These are phyloP conservation scores for Eupithecia exiguata DNA, from an alignment of 2,888 invertebrate genomes.

Conservation along the genomic window DNA sequence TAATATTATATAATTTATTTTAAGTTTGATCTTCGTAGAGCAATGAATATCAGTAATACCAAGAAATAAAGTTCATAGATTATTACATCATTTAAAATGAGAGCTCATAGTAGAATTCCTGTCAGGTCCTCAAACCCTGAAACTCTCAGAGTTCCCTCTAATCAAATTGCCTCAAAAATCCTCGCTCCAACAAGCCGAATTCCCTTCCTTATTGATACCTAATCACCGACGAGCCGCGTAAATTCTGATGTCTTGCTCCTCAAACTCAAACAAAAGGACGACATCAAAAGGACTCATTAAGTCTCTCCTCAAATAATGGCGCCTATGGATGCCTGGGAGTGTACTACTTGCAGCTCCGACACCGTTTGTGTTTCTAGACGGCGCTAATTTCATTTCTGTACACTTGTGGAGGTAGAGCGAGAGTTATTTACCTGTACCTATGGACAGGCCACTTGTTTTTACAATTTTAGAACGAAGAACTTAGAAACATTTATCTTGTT, in stretches of 20 bases:
- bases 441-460: neutral
- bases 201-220: slow-evolving; percentile 58
- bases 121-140: slow-evolving; percentile 5
- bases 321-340: slow-evolving; percentile 22
- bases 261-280: slow-evolving; percentile 71
- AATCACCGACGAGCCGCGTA: slow-evolving; percentile 59
- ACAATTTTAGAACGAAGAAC: neutral
- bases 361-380: slow-evolving; percentile 16
- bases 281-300: slow-evolving; percentile 72
- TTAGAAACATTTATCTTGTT: neutral
- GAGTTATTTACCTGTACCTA: neutral
- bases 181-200: slow-evolving; percentile 35
- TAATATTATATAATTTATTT: neutral
- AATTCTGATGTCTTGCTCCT: slow-evolving; percentile 59
- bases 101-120: neutral
- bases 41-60: neutral
- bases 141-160: slow-evolving; percentile 20
- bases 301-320: slow-evolving; percentile 66
- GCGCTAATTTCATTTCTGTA: slow-evolving; percentile 8
- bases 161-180: slow-evolving; percentile 34
- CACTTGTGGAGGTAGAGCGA: neutral
- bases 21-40: neutral
- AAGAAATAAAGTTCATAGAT: neutral
- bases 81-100: neutral
- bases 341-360: slow-evolving; percentile 23